These are phyloP conservation scores for Thereva nobilitata DNA, from an alignment of 2,888 invertebrate species.

Conservation along the genomic window DNA sequence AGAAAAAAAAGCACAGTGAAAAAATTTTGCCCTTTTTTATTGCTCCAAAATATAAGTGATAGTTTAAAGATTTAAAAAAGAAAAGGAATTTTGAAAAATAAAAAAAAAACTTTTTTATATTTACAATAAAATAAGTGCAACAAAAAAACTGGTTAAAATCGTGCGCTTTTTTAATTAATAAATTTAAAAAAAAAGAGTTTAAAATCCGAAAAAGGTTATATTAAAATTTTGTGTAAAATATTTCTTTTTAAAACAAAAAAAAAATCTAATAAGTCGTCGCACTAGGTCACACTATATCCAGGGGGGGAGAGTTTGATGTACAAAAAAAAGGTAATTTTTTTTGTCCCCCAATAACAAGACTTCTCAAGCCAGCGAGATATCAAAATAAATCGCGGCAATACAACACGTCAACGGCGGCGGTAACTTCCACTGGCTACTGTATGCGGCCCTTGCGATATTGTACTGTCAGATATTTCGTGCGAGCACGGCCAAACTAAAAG, in stretches of 20 bases:
- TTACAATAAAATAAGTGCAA: too few relatives aligned
- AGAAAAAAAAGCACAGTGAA: too few relatives aligned
- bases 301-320: not conserved
- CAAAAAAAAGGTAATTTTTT: too few relatives aligned
- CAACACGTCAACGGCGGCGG: constrained; percentile 23
- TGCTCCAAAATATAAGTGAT: too few relatives aligned
- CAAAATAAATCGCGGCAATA: constrained; percentile 3
- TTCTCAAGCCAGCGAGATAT: too few relatives aligned
- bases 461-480: constrained; percentile 13
- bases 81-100: too few relatives aligned
- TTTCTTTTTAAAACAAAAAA: constrained; percentile 2
- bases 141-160: too few relatives aligned
- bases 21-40: too few relatives aligned
- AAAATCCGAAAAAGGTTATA: constrained; percentile 1
- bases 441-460: constrained; percentile 24
- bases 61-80: too few relatives aligned
- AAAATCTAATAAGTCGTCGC: constrained; percentile 9
- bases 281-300: constrained; percentile 34
- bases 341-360: too few relatives aligned
- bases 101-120: too few relatives aligned
- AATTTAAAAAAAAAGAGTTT: not conserved
- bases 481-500: constrained; percentile 31
- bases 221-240: constrained; percentile 9
- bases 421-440: constrained; percentile 26
- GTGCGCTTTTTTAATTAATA: too few relatives aligned